These are phyloP conservation scores for Spodoptera picta DNA, from an alignment of 2,888 invertebrate genomes.

Conservation along the genomic window DNA sequence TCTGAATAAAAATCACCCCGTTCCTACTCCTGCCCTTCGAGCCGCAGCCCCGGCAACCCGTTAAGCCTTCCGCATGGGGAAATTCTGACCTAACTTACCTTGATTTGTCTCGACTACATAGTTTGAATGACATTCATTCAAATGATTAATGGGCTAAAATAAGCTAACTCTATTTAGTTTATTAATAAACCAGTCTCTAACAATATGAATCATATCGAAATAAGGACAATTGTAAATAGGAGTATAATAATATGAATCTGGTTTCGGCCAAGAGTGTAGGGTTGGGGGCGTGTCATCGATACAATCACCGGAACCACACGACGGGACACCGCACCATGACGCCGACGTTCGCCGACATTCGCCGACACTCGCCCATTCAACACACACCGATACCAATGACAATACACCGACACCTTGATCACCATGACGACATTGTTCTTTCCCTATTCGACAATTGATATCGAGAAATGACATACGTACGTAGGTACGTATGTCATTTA, in stretches of 20 bases:
- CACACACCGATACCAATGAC: conserved; percentile 47
- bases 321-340: conserved; percentile 68
- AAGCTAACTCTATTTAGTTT: conserved; percentile 1
- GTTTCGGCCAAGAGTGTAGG: conserved; percentile 60
- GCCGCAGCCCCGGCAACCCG: no score
- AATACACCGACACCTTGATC: conserved; percentile 60
- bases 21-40: no score
- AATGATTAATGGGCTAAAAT: neutral
- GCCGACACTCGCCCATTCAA: conserved; percentile 38
- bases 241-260: conserved; percentile 54
- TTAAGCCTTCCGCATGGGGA: no score
- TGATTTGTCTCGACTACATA: no score
- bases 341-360: conserved; percentile 52
- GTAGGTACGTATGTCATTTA: no score
- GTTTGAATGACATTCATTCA: no score
- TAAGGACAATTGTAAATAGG: conserved; percentile 53
- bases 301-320: conserved; percentile 83
- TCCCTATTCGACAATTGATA: conserved; percentile 61
- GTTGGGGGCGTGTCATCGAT: conserved; percentile 68
- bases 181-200: no score
- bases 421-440: conserved; percentile 74
- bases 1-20: no score
- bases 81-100: no score
- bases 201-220: conserved; percentile 22
- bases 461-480: conserved; percentile 45